Evolutionary conservation across 2,888 invertebrate species (phyloP).

Genomic region (Cheilosia impressa): DNA sequence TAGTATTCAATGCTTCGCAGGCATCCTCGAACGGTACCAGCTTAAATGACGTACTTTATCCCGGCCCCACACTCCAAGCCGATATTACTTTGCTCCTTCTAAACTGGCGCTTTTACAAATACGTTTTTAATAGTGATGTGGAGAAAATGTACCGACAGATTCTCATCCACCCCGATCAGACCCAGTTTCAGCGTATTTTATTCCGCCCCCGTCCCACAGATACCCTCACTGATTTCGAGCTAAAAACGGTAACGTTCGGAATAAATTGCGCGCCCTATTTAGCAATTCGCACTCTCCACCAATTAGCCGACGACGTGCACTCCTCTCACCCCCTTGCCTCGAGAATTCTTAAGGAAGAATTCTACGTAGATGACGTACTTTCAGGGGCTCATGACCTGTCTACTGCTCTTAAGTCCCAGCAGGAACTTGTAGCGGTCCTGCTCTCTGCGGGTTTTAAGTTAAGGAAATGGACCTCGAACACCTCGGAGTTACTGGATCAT

Average conservation of each 20-base stretch:
- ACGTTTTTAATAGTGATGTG: not conserved
- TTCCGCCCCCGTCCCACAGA: not conserved
- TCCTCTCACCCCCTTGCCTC: not conserved
- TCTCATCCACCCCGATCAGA: not conserved
- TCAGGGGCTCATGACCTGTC: not conserved
- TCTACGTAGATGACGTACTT: not conserved
- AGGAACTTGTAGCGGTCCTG: not conserved
- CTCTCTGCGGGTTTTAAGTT: not conserved
- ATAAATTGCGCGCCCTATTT: not conserved
- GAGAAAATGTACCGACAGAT: not conserved
- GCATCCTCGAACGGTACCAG: not conserved
- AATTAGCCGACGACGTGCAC: not conserved
- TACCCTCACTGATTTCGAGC: constrained; percentile 36
- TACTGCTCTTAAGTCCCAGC: not conserved
- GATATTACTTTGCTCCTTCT: not conserved
- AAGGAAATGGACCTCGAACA: too few species aligned
- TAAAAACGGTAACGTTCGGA: constrained; percentile 18
- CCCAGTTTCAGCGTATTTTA: not conserved
- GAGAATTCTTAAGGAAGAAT: not conserved
- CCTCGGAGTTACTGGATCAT: too few species aligned
- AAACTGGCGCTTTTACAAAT: not conserved
- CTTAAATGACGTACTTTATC: not conserved
- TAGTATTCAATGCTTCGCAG: not conserved
- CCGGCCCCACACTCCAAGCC: not conserved
- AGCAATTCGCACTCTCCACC: not conserved